phyloP scores from a whole-genome alignment of 2,797 vertebrate genomes.

The Enteromius mattozi region DNA sequence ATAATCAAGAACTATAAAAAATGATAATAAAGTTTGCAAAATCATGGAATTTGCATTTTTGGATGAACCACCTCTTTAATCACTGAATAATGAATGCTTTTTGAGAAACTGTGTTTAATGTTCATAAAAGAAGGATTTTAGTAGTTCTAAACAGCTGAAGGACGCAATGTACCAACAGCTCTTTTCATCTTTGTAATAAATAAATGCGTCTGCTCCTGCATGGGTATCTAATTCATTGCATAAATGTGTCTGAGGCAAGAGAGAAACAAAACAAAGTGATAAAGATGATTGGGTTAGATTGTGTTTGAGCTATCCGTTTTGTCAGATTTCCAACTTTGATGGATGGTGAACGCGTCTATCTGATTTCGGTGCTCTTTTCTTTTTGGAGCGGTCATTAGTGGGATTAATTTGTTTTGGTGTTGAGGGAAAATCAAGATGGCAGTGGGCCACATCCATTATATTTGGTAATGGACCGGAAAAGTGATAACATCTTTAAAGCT shows the following conservation, averaged over 20 bases:
- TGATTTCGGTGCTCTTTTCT: constrained; percentile 37
- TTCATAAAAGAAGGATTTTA: constrained; percentile 4
- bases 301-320: constrained; percentile 52
- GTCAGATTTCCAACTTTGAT: constrained; percentile 59
- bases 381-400: constrained; percentile 63
- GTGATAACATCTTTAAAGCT: constrained; percentile 56
- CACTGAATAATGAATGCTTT: not conserved
- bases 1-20: not conserved
- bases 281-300: constrained; percentile 47
- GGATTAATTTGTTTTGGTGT: constrained; percentile 57
- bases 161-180: not conserved
- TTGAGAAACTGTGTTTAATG: constrained; percentile 28
- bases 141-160: not conserved
- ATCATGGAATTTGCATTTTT: not conserved
- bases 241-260: constrained; percentile 12
- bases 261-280: constrained; percentile 27
- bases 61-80: not conserved
- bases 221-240: constrained; percentile 10
- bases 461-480: constrained; percentile 68
- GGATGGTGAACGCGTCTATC: constrained; percentile 43
- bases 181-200: constrained; percentile 3
- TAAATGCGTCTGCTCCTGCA: not conserved
- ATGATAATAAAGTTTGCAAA: not conserved
- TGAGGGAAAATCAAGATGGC: constrained; percentile 49
- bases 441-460: constrained; percentile 65